Conservation (phyloP, 2,888 invertebrate genomes). For the Calephelis perditalis region DNA sequence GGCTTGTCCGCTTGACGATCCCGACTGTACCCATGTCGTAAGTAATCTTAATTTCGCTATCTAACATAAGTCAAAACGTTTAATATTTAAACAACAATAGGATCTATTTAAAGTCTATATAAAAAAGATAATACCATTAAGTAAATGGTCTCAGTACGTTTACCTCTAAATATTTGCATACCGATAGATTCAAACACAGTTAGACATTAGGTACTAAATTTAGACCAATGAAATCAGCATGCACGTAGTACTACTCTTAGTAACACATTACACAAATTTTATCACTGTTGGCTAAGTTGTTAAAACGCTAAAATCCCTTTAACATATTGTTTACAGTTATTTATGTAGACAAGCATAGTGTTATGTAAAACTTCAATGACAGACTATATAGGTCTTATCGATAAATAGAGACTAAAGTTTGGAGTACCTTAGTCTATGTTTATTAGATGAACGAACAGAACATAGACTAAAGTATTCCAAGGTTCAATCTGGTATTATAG, state of each 20-base stretch:
- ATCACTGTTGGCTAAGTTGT: constrained; percentile 54
- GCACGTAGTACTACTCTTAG: constrained; percentile 52
- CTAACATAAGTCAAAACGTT: neutral
- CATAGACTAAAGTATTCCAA: too few relatives aligned
- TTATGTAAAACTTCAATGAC: constrained; percentile 46
- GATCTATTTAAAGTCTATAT: constrained; percentile 9
- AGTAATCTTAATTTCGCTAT: constrained; percentile 55
- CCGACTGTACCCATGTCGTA: constrained; percentile 94
- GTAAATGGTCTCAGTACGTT: constrained; percentile 42
- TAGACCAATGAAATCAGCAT: constrained; percentile 62
- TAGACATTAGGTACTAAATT: constrained; percentile 56
- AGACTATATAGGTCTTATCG: constrained; percentile 33
- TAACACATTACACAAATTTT: constrained; percentile 37
- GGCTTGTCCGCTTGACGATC: constrained; percentile 86
- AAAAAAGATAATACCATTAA: constrained; percentile 30
- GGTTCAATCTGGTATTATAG: too few relatives aligned
- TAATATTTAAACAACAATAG: constrained; percentile 3
- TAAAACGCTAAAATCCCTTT: constrained; percentile 37
- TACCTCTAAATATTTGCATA: constrained; percentile 48
- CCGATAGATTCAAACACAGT: constrained; percentile 52
- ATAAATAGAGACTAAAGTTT: too few relatives aligned
- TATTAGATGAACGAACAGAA: too few relatives aligned
- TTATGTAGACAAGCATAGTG: constrained; percentile 40
- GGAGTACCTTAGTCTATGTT: too few relatives aligned
- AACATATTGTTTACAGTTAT: constrained; percentile 33